Percentiles rank a stretch among this genome's conserved stretches.
These are phyloP conservation scores for Oceanodroma tethys DNA, from an alignment of 2,113 vertebrate species.

Conservation along the genomic window DNA sequence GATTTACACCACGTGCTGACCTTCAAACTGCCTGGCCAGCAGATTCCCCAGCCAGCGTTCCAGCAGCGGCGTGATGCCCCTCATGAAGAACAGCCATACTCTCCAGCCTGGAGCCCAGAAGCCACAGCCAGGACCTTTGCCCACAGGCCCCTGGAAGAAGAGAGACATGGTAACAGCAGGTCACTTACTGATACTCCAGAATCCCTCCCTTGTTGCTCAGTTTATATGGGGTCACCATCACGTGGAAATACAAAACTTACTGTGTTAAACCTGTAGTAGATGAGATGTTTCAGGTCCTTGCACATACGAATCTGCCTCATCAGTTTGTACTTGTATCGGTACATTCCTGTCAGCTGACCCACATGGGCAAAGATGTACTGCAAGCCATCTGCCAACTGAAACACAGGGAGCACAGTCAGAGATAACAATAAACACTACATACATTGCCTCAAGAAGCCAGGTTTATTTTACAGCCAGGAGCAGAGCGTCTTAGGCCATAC, in stretches of 20 bases:
- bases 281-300: constrained; percentile 98
- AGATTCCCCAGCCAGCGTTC: constrained; percentile 98
- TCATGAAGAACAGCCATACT: constrained; percentile 99
- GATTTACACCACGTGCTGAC: constrained; percentile 65
- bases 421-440: neutral
- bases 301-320: constrained; percentile 99
- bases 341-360: constrained; percentile 98
- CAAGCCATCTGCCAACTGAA: constrained; percentile 90
- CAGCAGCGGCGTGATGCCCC: constrained; percentile 94
- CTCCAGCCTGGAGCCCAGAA: constrained; percentile 99
- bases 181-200: neutral
- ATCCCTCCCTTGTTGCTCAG: neutral
- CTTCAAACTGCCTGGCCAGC: constrained; percentile 98
- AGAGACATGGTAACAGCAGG: neutral
- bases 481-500: neutral
- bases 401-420: neutral
- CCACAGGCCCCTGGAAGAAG: constrained; percentile 88
- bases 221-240: neutral
- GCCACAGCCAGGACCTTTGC: constrained; percentile 97
- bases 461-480: neutral
- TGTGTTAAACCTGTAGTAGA: constrained; percentile 98
- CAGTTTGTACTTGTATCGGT: constrained; percentile 98
- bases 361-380: constrained; percentile 99
- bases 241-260: constrained; percentile 66
- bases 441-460: neutral